These are phyloP conservation scores for Tiphia femorata DNA, from an alignment of 2,888 invertebrate species.

Conservation along the genomic window DNA sequence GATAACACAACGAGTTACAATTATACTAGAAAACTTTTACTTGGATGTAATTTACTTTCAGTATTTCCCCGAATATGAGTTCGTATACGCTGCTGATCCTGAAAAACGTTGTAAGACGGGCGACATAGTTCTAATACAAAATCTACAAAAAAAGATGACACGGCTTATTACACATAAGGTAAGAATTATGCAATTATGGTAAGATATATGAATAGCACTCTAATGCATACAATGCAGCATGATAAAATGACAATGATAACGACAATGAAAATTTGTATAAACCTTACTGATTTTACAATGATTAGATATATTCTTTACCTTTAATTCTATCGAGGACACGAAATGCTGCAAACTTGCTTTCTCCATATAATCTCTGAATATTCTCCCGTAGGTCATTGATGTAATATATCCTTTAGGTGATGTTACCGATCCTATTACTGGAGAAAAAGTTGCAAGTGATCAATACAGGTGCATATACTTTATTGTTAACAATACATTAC, in stretches of 20 bases:
- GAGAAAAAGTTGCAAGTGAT: conserved; percentile 81
- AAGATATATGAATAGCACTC: no score
- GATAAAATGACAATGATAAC: no score
- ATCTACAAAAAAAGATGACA: conserved; percentile 80
- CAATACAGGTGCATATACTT: conserved; percentile 73
- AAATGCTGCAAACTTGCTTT: neutral
- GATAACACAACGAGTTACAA: conserved; percentile 6
- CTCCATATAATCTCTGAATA: neutral
- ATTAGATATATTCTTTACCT: no score
- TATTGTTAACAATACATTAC: neutral
- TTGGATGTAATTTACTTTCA: conserved; percentile 66
- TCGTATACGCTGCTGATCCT: conserved; percentile 84
- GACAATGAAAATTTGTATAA: neutral
- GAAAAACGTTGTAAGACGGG: conserved; percentile 83
- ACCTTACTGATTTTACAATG: no score
- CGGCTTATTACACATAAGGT: conserved; percentile 83
- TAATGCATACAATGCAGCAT: no score
- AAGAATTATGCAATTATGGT: conserved; percentile 3
- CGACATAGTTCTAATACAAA: conserved; percentile 84
- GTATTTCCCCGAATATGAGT: conserved; percentile 84
- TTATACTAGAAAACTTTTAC: no score
- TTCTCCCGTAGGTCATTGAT: conserved; percentile 72
- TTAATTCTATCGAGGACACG: no score
- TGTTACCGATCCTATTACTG: conserved; percentile 87
- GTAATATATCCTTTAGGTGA: conserved; percentile 87